Evolutionary conservation across 2,797 vertebrate genomes (phyloP).

Genomic region (Caiman crocodilus): DNA sequence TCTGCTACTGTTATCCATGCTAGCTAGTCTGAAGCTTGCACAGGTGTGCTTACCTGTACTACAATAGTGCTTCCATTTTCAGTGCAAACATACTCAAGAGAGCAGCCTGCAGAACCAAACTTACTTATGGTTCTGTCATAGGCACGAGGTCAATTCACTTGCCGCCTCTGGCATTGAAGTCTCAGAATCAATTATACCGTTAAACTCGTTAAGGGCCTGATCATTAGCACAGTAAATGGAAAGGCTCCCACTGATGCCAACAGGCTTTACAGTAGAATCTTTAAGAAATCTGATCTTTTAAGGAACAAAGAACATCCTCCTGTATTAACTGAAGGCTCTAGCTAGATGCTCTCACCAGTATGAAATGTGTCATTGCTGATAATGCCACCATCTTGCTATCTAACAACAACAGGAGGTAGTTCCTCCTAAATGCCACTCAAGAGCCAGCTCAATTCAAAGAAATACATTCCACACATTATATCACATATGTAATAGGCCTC

Average conservation of each 20-base stretch:
- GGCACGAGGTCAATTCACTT: fast-evolving
- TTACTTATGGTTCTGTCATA: neutral
- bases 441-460: neutral
- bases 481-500: fast-evolving
- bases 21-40: too few relatives aligned
- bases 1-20: neutral
- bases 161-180: neutral
- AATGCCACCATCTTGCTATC: neutral
- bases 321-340: fast-evolving
- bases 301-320: neutral
- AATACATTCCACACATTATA: neutral
- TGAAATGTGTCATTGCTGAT: neutral
- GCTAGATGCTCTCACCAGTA: fast-evolving
- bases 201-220: neutral
- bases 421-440: neutral
- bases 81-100: neutral
- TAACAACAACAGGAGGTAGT: fast-evolving
- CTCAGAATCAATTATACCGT: neutral
- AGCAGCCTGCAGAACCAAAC: neutral
- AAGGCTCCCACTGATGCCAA: fast-evolving
- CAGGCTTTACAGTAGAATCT: fast-evolving
- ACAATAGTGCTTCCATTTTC: neutral
- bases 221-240: fast-evolving
- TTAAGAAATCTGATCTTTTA: fast-evolving
- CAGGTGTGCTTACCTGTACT: neutral